Evolutionary conservation across 2,797 vertebrate genomes (phyloP).

Genomic region (Poeciliopsis turneri): DNA sequence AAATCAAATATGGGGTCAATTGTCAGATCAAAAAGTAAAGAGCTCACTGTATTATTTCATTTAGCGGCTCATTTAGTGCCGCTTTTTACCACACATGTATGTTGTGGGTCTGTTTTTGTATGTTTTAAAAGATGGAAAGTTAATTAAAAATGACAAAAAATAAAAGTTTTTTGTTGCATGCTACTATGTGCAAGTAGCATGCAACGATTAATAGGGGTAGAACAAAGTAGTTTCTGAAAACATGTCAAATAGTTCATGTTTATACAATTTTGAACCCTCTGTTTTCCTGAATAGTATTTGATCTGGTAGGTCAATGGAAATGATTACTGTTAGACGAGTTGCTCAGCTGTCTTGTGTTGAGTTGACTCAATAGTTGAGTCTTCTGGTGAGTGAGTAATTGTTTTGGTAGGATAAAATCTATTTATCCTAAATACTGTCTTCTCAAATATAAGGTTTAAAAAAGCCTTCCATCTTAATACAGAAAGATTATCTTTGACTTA

Average conservation of each 20-base stretch:
- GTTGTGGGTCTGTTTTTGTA: too few relatives aligned
- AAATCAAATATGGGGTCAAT: too few relatives aligned
- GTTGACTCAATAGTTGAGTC: neutral
- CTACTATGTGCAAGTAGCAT: slow-evolving; percentile 5
- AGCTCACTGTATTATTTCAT: too few relatives aligned
- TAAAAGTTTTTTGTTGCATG: neutral
- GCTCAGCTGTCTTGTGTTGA: neutral
- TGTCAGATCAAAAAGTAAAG: too few relatives aligned
- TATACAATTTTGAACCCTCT: neutral
- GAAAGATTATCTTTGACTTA: neutral
- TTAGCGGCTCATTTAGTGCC: too few relatives aligned
- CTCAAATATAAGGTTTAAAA: neutral
- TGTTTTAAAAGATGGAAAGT: too few relatives aligned
- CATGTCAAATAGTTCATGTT: neutral
- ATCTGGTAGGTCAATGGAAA: too few relatives aligned
- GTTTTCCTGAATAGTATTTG: neutral
- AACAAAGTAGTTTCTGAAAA: neutral
- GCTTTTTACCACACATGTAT: too few relatives aligned
- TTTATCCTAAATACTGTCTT: neutral
- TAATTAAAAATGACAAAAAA: too few relatives aligned
- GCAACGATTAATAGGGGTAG: neutral
- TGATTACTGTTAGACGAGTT: neutral
- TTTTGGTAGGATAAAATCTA: neutral
- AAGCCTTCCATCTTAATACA: neutral
- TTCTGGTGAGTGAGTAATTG: neutral